These are phyloP conservation scores for Diadegma fenestrale DNA, from an alignment of 2,888 invertebrate species.

Conservation along the genomic window DNA sequence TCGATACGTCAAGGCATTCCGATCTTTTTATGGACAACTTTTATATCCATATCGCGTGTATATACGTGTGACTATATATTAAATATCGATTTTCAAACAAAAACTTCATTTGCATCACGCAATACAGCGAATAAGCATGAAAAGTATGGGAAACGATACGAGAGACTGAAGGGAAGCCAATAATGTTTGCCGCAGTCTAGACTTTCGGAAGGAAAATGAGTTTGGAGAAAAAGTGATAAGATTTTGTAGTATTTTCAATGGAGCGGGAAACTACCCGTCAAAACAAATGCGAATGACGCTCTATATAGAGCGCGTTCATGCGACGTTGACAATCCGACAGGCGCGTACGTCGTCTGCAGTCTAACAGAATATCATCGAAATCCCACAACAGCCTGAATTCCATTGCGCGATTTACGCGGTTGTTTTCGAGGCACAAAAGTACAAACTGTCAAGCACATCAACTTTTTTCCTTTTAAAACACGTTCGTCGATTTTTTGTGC, in stretches of 20 bases:
- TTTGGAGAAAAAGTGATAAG: not conserved
- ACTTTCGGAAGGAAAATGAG: not conserved
- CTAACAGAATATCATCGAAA: too few relatives aligned
- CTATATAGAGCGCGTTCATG: too few relatives aligned
- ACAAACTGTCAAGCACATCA: not conserved
- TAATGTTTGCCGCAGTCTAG: not conserved
- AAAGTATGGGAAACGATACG: not conserved
- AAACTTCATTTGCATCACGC: conserved; percentile 15
- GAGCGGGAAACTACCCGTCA: not conserved
- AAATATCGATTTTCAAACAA: not conserved
- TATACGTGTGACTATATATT: not conserved
- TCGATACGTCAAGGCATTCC: conserved; percentile 19
- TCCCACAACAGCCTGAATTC: too few relatives aligned
- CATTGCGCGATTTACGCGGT: too few relatives aligned
- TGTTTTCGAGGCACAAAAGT: too few relatives aligned
- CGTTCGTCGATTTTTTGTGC: not conserved
- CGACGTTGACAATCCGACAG: too few relatives aligned
- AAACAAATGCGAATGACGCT: too few relatives aligned
- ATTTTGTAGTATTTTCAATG: not conserved
- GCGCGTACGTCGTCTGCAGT: too few relatives aligned
- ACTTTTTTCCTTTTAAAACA: not conserved
- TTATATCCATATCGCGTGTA: not conserved
- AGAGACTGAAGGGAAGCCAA: not conserved
- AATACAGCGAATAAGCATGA: not conserved
- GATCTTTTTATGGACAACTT: not conserved